phyloP scores from a whole-genome alignment of 2,113 vertebrate species.

The Notothenia rossii region DNA sequence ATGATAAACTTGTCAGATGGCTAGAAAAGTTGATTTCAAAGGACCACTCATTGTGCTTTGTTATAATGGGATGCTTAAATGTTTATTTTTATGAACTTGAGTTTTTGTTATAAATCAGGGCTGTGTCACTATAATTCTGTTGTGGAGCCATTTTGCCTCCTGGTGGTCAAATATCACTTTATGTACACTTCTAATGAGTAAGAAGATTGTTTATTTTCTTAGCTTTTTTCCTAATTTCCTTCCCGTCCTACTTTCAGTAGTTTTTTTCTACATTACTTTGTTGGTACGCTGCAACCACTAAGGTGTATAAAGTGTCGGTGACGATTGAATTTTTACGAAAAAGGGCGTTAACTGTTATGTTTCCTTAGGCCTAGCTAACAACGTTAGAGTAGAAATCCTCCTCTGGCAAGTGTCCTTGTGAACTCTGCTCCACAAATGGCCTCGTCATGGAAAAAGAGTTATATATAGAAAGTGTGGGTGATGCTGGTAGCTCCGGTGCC shows the following conservation, averaged over 20 bases:
- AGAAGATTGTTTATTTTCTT: constrained; percentile 4
- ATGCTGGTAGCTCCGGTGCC: constrained; percentile 77
- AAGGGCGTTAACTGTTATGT: constrained; percentile 50
- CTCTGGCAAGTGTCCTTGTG: constrained; percentile 74
- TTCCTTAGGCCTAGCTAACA: constrained; percentile 60
- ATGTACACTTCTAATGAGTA: not conserved
- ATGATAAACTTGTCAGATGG: constrained; percentile 9
- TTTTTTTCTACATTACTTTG: not conserved
- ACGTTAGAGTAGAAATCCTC: constrained; percentile 70
- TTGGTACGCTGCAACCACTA: constrained; percentile 7
- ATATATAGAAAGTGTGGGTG: constrained; percentile 83
- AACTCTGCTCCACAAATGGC: constrained; percentile 80
- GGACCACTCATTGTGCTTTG: constrained; percentile 18
- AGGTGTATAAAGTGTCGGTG: constrained; percentile 38
- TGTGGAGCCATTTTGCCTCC: constrained; percentile 20
- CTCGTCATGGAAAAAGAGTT: constrained; percentile 83
- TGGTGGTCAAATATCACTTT: constrained; percentile 18
- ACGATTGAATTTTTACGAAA: constrained; percentile 51
- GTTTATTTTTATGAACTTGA: constrained; percentile 19
- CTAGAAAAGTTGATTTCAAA: not conserved
- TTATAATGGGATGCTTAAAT: constrained; percentile 24
- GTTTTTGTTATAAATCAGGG: constrained; percentile 20
- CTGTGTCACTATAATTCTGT: constrained; percentile 5
- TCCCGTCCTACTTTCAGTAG: not conserved
- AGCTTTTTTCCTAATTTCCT: not conserved